These are phyloP conservation scores for Lota lota DNA, from an alignment of 2,113 vertebrate genomes.

Conservation along the genomic window DNA sequence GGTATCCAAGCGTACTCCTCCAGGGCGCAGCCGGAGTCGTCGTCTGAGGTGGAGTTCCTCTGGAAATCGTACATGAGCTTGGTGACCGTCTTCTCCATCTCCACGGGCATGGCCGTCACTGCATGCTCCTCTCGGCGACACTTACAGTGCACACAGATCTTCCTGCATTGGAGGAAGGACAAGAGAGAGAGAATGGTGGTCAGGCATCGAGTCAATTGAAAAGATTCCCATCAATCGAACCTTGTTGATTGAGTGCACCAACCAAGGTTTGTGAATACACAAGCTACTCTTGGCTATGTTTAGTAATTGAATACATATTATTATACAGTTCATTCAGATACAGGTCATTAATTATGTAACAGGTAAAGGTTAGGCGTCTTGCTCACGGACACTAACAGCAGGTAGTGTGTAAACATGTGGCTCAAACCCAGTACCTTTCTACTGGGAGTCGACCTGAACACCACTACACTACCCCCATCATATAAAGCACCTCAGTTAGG, in stretches of 20 bases:
- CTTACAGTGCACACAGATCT: slow-evolving; percentile 98
- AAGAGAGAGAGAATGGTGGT: neutral
- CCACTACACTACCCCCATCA: neutral
- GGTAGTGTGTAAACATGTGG: too few relatives aligned
- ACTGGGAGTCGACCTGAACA: too few relatives aligned
- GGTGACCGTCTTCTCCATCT: slow-evolving; percentile 98
- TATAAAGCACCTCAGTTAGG: slow-evolving; percentile 6
- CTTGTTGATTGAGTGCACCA: neutral
- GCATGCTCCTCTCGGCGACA: slow-evolving; percentile 96
- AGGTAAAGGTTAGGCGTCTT: too few relatives aligned
- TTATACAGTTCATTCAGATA: neutral
- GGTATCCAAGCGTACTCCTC: slow-evolving; percentile 98
- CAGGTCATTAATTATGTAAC: too few relatives aligned
- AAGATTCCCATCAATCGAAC: neutral
- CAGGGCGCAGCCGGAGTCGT: slow-evolving; percentile 94
- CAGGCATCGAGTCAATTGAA: neutral
- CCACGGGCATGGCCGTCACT: slow-evolving; percentile 91
- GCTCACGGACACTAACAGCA: too few relatives aligned
- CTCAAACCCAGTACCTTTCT: neutral
- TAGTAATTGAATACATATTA: neutral
- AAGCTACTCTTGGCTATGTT: too few relatives aligned
- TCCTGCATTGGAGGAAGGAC: slow-evolving; percentile 69
- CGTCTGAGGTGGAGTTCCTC: slow-evolving; percentile 96
- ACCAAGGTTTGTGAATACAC: neutral
- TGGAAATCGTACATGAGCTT: slow-evolving; percentile 99